Evolutionary conservation across 2,888 invertebrate species (phyloP), one percentile per base, ranked within the genome.

Genomic region (Drosophila engyochracea): DNA sequence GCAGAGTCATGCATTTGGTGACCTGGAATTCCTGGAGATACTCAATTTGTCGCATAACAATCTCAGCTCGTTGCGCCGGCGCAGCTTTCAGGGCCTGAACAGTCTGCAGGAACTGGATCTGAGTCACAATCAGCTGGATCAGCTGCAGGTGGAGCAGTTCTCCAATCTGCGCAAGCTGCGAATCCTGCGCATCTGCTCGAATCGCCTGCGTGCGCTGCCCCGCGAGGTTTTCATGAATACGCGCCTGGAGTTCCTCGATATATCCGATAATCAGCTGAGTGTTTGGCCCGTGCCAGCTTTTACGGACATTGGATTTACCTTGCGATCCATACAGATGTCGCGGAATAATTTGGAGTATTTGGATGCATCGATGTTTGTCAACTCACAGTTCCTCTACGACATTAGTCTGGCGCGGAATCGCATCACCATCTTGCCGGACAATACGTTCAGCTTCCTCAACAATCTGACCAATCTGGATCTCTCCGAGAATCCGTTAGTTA

Each of bases 361-460:
- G 81, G 98, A 98, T 93, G 96, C 97, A 82, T 97, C 97, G 74
- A 97, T 97, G 94, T 97, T 98, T 91, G 96, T 97, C 51, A 96
- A 96, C 87, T 97, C 96, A 37, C 96, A 97, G 62, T 96, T 96
- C 92, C 94, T 98, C 53, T 95, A 96, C 68, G 95, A 95, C 83
- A 94, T 98, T 68, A 96, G 97, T 94, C 94, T 98, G 90, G 96
- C 96, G 54, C 95, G 95, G 90, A 98, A 98, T 94, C 96, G 96
- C 89, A 94, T 98, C 74, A 97, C 97, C 25, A 97, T 97, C 76
- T 93, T 98, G 78, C 97, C 97, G 4, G 98, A 98, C 93, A 97
- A 97, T 92, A 97, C 97, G 28, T 98, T 98, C 93, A 96, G 96
- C 31, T 96, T 97, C 90, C 94, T 98, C 64, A 96, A 96, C 53